phyloP scores from a whole-genome alignment of 2,113 vertebrate species.

The Stegostoma tigrinum region DNA sequence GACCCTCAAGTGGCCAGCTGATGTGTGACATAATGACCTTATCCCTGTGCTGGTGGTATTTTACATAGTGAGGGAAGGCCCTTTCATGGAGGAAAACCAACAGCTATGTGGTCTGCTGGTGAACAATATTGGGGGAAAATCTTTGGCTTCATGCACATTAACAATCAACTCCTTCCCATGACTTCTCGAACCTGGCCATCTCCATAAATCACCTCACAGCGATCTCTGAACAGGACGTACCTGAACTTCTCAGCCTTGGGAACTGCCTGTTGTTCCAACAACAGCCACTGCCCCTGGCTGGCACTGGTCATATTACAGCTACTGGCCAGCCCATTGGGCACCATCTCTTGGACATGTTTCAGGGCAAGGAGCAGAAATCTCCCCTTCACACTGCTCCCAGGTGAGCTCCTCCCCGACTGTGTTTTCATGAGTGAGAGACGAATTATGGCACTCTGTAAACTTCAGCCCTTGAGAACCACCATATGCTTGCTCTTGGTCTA shows the following conservation, averaged over 20 bases:
- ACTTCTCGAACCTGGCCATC: not conserved
- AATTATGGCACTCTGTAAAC: too few species aligned
- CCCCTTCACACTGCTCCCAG: too few species aligned
- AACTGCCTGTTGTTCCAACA: too few species aligned
- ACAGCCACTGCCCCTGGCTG: too few species aligned
- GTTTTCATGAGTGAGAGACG: too few species aligned
- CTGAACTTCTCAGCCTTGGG: not conserved
- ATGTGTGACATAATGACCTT: not conserved
- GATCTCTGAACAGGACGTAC: not conserved
- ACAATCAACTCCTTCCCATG: not conserved
- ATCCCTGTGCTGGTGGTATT: not conserved
- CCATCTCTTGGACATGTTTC: too few species aligned
- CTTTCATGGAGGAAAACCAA: too few species aligned
- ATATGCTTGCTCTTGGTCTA: not conserved
- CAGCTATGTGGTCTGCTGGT: too few species aligned
- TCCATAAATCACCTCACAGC: not conserved
- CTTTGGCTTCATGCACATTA: not conserved
- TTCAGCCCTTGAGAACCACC: not conserved
- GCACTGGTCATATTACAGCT: too few species aligned
- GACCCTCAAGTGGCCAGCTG: not conserved
- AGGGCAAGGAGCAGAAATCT: too few species aligned
- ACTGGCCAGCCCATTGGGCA: too few species aligned
- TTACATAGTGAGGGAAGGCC: not conserved
- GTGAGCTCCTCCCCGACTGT: too few species aligned
- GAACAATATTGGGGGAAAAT: not conserved